Evolutionary conservation across 1,140 invertebrate species (phyloP).

Genomic region (Bemisia tabaci): DNA sequence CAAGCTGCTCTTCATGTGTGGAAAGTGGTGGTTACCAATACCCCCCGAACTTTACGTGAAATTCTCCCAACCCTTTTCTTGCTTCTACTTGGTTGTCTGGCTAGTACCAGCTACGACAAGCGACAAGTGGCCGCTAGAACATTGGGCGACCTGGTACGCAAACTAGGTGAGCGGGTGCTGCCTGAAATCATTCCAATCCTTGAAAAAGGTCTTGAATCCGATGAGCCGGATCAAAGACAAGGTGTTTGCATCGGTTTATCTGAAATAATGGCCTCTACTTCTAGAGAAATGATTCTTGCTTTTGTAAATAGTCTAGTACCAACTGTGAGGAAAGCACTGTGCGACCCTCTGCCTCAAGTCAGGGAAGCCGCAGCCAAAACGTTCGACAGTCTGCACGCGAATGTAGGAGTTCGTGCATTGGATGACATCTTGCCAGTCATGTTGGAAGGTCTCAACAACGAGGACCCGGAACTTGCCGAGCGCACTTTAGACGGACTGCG

Average conservation of each 20-base stretch:
- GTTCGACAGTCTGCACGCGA: slow-evolving; percentile 89
- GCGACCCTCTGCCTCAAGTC: slow-evolving; percentile 85
- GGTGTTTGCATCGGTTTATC: slow-evolving; percentile 96
- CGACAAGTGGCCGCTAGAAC: slow-evolving; percentile 83
- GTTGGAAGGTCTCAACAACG: slow-evolving; percentile 64
- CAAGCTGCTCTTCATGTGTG: slow-evolving; percentile 96
- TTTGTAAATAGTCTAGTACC: slow-evolving; percentile 94
- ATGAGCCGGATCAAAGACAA: slow-evolving; percentile 82
- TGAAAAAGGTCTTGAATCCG: slow-evolving; percentile 81
- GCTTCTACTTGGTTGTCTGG: slow-evolving; percentile 79
- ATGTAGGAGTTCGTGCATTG: slow-evolving; percentile 84
- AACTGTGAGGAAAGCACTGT: slow-evolving; percentile 82
- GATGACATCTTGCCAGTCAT: slow-evolving; percentile 93
- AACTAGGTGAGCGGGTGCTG: slow-evolving; percentile 92
- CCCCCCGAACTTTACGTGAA: slow-evolving; percentile 88
- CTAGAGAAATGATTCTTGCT: slow-evolving; percentile 82
- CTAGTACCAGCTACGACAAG: slow-evolving; percentile 91
- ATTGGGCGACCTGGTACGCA: slow-evolving; percentile 90
- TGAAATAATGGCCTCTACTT: slow-evolving; percentile 96
- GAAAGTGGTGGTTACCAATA: slow-evolving; percentile 95
- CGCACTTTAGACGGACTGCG: slow-evolving; percentile 84
- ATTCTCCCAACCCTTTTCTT: slow-evolving; percentile 91
- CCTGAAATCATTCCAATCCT: slow-evolving; percentile 97
- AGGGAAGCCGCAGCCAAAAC: slow-evolving; percentile 88
- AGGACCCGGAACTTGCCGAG: slow-evolving; percentile 56